Conservation (phyloP, 2,113 vertebrate species). For the Furnarius figulus region DNA sequence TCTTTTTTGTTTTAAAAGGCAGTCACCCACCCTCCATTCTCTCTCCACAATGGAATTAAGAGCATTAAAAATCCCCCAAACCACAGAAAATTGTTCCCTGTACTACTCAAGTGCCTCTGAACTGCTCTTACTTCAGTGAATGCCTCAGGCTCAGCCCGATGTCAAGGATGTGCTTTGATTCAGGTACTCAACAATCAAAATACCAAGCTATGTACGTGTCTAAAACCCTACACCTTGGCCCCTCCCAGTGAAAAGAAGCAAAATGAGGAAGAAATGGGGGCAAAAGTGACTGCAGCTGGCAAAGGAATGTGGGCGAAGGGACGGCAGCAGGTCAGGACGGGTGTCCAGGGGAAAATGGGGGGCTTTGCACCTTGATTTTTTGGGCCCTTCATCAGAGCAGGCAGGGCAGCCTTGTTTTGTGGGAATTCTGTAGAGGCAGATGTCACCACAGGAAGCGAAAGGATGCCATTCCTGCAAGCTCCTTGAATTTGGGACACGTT, state of each 20-base stretch:
- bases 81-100: neutral
- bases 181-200: fast-evolving
- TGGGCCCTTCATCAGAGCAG: fast-evolving
- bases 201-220: fast-evolving
- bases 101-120: neutral
- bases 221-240: fast-evolving
- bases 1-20: neutral
- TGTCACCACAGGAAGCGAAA: fast-evolving
- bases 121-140: neutral
- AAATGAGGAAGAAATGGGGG: fast-evolving
- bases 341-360: neutral
- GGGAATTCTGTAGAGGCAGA: neutral
- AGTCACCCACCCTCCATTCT: fast-evolving
- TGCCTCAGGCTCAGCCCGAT: fast-evolving
- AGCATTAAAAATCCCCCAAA: fast-evolving
- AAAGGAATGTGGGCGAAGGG: neutral
- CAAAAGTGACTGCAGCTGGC: neutral
- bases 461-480: neutral
- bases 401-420: neutral
- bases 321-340: fast-evolving
- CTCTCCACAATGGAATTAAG: neutral
- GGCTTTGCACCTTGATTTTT: neutral
- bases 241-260: neutral
- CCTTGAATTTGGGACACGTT: neutral
- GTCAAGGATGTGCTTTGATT: fast-evolving